These are phyloP conservation scores for Sicus ferrugineus DNA, from an alignment of 2,888 invertebrate genomes.

Conservation along the genomic window DNA sequence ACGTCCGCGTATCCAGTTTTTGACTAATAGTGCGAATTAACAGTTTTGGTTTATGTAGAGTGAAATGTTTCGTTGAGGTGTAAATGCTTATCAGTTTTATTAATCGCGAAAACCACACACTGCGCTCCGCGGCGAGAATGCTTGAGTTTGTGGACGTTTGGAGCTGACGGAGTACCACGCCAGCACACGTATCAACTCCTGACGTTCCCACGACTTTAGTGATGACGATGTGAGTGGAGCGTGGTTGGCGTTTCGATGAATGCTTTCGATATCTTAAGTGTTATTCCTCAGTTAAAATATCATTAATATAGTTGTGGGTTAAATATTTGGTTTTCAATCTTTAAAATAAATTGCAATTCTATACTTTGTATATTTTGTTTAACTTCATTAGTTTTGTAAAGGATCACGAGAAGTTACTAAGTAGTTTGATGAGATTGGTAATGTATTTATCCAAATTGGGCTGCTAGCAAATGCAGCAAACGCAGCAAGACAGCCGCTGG, in stretches of 20 bases:
- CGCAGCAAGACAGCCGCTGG: not conserved
- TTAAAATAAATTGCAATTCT: conserved; percentile 35
- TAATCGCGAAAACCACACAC: too few species aligned
- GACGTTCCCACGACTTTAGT: conserved; percentile 7
- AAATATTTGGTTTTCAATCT: conserved; percentile 36
- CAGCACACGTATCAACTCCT: not conserved
- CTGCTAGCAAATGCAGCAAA: not conserved
- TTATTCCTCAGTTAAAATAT: conserved; percentile 27
- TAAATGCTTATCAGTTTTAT: too few species aligned
- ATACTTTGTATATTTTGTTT: conserved; percentile 40
- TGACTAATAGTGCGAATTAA: not conserved
- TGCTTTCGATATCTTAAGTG: conserved; percentile 22
- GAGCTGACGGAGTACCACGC: not conserved
- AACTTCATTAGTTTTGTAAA: conserved; percentile 36
- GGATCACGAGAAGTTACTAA: conserved; percentile 38
- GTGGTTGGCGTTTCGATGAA: conserved; percentile 24
- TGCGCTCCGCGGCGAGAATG: not conserved
- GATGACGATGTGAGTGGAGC: conserved; percentile 4
- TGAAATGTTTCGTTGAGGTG: too few species aligned
- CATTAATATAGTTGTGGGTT: conserved; percentile 32
- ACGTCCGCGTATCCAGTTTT: too few species aligned
- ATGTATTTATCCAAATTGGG: conserved; percentile 38
- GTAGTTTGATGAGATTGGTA: conserved; percentile 36
- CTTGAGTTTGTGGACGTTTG: not conserved
- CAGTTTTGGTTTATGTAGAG: too few species aligned